These are phyloP conservation scores for Diadema setosum DNA, from an alignment of 35 echinoderm and acorn worm species.

Conservation along the genomic window DNA sequence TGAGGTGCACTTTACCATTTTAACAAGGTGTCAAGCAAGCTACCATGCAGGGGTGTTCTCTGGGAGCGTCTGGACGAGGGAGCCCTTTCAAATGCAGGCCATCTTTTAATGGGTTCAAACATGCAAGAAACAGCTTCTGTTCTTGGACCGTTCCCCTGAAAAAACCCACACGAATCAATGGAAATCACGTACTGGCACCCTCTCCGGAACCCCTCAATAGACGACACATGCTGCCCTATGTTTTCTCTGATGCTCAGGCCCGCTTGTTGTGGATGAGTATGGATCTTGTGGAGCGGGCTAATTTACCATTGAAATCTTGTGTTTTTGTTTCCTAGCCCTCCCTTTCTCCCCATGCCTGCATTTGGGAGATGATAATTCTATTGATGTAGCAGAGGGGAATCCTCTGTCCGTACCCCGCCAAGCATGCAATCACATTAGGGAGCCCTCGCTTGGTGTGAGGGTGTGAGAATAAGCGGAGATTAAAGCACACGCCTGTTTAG, in stretches of 20 bases:
- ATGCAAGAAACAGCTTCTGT: not conserved
- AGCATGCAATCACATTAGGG: not conserved
- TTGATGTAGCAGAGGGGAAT: not conserved
- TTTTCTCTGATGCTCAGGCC: not conserved
- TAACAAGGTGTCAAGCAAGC: not conserved
- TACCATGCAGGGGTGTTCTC: not conserved
- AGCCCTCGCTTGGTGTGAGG: not conserved
- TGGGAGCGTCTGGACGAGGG: not conserved
- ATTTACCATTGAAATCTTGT: not conserved
- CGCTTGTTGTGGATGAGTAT: not conserved
- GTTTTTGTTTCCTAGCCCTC: not conserved
- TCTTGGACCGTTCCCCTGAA: not conserved
- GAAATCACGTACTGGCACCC: not conserved
- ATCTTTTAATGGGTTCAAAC: not conserved
- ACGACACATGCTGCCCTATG: not conserved
- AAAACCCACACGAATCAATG: conserved; percentile 6
- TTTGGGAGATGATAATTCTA: not conserved
- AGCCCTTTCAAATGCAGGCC: not conserved
- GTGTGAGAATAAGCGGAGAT: conserved; percentile 10
- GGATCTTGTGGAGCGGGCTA: not conserved
- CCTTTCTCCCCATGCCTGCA: not conserved
- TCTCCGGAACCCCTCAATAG: not conserved
- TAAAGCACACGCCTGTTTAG: conserved; percentile 13
- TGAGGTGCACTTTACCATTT: not conserved
- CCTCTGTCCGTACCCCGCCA: not conserved